Evolutionary conservation across 2,113 vertebrate species (phyloP), one percentile per base, ranked within the genome.

Genomic region (Todiramphus chloris): DNA sequence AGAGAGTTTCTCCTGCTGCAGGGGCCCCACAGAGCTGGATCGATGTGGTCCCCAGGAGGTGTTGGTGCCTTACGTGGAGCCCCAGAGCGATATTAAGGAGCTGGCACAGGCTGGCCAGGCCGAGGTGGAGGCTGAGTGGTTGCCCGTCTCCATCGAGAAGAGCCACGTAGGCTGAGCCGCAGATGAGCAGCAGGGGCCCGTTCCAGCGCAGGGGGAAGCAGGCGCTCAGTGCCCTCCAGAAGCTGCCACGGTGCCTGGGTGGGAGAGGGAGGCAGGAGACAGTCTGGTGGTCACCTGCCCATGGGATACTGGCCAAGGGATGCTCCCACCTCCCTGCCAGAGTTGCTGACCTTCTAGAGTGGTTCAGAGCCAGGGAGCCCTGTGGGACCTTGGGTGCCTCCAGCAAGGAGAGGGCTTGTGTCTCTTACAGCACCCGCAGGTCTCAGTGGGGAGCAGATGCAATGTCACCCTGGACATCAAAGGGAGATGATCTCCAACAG

Each of bases 211-310:
- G 41, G 10, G 97, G 94, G 35, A 98, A 48, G 83, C 98, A 98
- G 75, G 96, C 72, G 0, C 4, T 35, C 41, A 88, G 41, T 2
- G 73, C 93, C n/a, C 72, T 97, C 97, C 95, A 95, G 85, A 96
- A 96, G 78, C 90, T 98, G 74, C 97, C 69, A 0, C 7, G 90
- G 73, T 98, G 89, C 95, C 98, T 98, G 90, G 18, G 55, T 41
- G 48, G 46, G 50, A 94, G 6, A 97, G 4, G 13, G 48, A 66
- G 41, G 51, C 16, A 63, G 62, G 9, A 72, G 35, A 53, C 7
- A 50, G 60, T 17, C 23, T 48, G 31, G n/a, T 2, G 16, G 20
- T 39, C n/a, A 10, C 21, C 15, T 1, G 1, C 60, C 4, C 67
- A 20, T 0, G 1, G 23, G 23, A 30, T 41, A 24, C 53, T 19